Evolutionary conservation across 1,140 invertebrate species (phyloP).

Genomic region (Drosophila aff.): DNA sequence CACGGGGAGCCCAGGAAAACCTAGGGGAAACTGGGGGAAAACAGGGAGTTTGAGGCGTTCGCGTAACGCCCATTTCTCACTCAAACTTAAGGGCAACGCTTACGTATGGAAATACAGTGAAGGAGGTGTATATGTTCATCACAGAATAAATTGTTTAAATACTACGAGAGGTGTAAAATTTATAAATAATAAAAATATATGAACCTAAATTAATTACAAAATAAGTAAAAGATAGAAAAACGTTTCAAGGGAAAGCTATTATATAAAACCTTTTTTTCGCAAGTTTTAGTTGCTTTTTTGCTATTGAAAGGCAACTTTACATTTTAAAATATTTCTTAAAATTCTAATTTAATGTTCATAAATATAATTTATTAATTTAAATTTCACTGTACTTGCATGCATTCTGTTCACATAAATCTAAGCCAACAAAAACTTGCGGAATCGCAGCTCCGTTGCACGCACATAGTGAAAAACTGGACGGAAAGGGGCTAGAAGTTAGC

Average conservation of each 20-base stretch:
- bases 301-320: neutral
- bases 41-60: slow-evolving; percentile 13
- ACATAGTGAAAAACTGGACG: slow-evolving; percentile 36
- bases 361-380: neutral
- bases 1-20: slow-evolving; percentile 31
- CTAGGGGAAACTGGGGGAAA: slow-evolving; percentile 22
- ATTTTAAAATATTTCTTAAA: neutral
- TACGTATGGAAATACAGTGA: slow-evolving; percentile 10
- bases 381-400: slow-evolving; percentile 24
- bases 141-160: neutral
- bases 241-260: too few relatives aligned
- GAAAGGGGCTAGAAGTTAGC: slow-evolving; percentile 4
- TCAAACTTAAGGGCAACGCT: slow-evolving; percentile 28
- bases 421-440: slow-evolving; percentile 78
- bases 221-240: too few relatives aligned
- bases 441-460: slow-evolving; percentile 75
- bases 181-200: neutral
- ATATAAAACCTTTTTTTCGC: neutral
- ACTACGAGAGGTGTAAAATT: neutral
- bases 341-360: neutral
- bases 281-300: neutral
- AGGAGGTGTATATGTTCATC: neutral
- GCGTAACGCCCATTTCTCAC: slow-evolving; percentile 66
- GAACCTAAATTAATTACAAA: neutral
- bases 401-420: slow-evolving; percentile 70